Percentiles rank a stretch among this genome's conserved stretches.
phyloP scores from a whole-genome alignment of 64 coral and sea anemone species.

The Exaiptasia diaphana region DNA sequence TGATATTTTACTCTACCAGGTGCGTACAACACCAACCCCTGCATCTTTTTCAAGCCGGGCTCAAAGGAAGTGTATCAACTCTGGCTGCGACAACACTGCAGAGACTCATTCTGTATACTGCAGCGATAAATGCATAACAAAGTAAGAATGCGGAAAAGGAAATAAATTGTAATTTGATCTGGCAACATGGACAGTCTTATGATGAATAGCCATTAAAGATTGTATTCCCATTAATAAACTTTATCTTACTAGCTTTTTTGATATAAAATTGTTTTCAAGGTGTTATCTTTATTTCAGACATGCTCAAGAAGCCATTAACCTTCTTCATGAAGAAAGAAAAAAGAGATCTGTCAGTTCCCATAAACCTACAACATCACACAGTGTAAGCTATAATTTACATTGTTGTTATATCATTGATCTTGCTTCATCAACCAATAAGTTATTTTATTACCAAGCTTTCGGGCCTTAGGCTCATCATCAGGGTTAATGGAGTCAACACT shows the following conservation, averaged over 20 bases:
- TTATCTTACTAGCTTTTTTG: background rate
- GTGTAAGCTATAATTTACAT: conserved; percentile 34
- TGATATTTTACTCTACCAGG: too few relatives aligned
- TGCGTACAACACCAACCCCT: conserved; percentile 92
- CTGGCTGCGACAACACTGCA: conserved; percentile 43
- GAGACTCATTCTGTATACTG: conserved; percentile 75
- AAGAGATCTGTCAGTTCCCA: conserved; percentile 26
- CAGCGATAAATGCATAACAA: conserved; percentile 71
- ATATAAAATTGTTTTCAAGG: background rate
- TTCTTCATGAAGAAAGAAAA: conserved; percentile 63
- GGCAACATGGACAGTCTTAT: background rate
- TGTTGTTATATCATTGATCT: background rate
- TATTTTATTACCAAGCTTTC: too few relatives aligned
- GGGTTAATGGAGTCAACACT: too few relatives aligned
- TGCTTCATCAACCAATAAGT: too few relatives aligned
- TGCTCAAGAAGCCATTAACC: conserved; percentile 55
- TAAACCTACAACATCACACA: conserved; percentile 48
- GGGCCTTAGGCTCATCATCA: too few relatives aligned
- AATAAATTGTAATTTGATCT: background rate
- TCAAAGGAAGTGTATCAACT: conserved; percentile 52
- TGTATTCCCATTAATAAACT: too few relatives aligned
- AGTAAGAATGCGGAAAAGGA: conserved; percentile 12
- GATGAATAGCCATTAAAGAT: background rate
- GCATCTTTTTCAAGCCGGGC: conserved; percentile 52
- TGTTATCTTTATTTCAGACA: conserved; percentile 38